Evolutionary conservation across 2,797 vertebrate genomes (phyloP).

Genomic region (Myripristis murdjan): DNA sequence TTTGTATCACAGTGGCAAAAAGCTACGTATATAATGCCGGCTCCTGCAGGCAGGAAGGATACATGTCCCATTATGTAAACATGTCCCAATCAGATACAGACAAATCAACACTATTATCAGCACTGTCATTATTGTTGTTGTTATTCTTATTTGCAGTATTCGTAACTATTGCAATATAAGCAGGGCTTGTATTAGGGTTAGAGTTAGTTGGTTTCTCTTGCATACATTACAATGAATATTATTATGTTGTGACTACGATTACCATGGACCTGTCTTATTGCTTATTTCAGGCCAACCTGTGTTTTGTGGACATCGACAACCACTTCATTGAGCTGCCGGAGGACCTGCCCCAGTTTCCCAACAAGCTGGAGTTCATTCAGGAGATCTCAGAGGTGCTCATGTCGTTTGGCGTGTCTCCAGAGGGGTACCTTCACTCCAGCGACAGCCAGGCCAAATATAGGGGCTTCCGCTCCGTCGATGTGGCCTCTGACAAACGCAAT

Average conservation of each 20-base stretch:
- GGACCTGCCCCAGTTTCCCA: constrained; percentile 98
- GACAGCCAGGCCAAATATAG: constrained; percentile 91
- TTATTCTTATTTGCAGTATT: too few relatives aligned
- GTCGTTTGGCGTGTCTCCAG: constrained; percentile 93
- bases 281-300: constrained; percentile 93
- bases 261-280: constrained; percentile 31
- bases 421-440: constrained; percentile 91
- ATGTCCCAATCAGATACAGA: too few relatives aligned
- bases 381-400: constrained; percentile 97
- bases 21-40: too few relatives aligned
- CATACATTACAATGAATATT: background rate
- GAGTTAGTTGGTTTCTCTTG: too few relatives aligned
- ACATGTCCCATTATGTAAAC: too few relatives aligned
- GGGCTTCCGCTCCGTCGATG: constrained; percentile 88
- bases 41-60: too few relatives aligned
- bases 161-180: background rate
- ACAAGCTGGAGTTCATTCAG: constrained; percentile 98
- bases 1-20: too few relatives aligned
- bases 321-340: constrained; percentile 98
- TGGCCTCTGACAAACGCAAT: constrained; percentile 95
- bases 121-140: too few relatives aligned
- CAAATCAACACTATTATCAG: too few relatives aligned
- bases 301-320: constrained; percentile 99
- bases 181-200: too few relatives aligned
- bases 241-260: background rate